Percentiles rank a stretch among this genome's conserved stretches.
Evolutionary conservation across 2,797 vertebrate genomes (phyloP).

Genomic region (Ateles fusciceps): DNA sequence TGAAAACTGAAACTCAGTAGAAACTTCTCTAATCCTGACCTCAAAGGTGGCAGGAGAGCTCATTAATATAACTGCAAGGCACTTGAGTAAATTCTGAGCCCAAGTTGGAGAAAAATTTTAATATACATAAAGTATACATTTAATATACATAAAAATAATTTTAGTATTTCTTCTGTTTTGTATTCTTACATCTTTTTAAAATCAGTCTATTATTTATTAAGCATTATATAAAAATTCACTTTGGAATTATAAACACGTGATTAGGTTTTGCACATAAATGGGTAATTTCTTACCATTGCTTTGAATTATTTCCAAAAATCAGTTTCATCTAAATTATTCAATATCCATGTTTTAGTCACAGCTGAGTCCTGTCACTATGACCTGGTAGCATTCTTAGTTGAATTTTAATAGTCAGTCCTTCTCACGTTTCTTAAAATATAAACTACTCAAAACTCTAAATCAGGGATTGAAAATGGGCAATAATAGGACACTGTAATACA

Average conservation of each 20-base stretch:
- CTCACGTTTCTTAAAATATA: not conserved
- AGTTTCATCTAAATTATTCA: constrained; percentile 16
- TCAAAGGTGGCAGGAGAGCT: not conserved
- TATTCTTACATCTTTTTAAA: not conserved
- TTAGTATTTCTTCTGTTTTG: not conserved
- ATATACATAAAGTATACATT: not conserved
- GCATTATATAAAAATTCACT: not conserved
- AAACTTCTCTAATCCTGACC: not conserved
- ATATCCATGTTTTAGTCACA: not conserved
- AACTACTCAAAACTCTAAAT: constrained; percentile 12
- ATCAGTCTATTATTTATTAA: not conserved
- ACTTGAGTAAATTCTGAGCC: not conserved
- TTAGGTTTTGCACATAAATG: not conserved
- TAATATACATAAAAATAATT: not conserved
- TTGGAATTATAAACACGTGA: not conserved
- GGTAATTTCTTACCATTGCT: not conserved
- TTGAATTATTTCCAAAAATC: constrained; percentile 33
- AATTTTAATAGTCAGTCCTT: constrained; percentile 30
- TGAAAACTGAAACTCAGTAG: not conserved
- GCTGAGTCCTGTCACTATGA: not conserved
- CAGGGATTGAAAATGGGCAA: not conserved
- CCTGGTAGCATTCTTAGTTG: not conserved
- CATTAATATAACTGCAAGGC: not conserved
- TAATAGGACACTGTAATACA: not conserved
- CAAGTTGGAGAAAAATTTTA: not conserved